Evolutionary conservation across 2,888 invertebrate species (phyloP), one percentile per base, ranked within the genome.

Genomic region (Pammene fasciana): DNA sequence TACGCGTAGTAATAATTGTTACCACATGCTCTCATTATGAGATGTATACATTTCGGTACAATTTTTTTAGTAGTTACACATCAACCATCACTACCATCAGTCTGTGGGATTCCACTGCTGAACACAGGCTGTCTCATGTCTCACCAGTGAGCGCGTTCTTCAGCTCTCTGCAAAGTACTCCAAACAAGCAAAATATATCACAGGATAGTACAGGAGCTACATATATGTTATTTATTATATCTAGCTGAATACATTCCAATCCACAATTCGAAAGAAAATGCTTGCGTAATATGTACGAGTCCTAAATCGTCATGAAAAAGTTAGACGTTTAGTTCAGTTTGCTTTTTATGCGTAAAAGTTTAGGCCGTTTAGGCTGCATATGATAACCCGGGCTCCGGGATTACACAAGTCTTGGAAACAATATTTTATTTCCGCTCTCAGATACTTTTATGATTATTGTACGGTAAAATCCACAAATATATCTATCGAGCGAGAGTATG

Each of bases 321-420:
- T 70, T 48, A 26, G 48, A 70, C 59, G 57, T 68, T 66, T 41
- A 68, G 62, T 55, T 70, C 34, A 38, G 41, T 70, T 60, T 60
- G 54, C 70, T 65, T 70, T 68, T 70, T 70, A 65, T 55, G 43
- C 60, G 59, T 41, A 48, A 65, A 65, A 70, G 65, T 70, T 60
- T 34, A 59, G 34, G 26, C 16, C 46, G 50, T 46, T 52, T 60
- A 52, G 64, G 52, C 70, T 65, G 65, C 65, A 60, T 55, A 52
- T 41, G 70, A 65, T 60, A 65, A 54, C 54, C 59, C 34, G 41
- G 10, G 59, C 46, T 54, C 68, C 46, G 65, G 59, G 55, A 70
- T 60, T 55, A 55, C 60, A 41, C 60, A 60, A 65, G 65, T 70
- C 65, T 54, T 14, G 46, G 54, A 41, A 41, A 70, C 54, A 55